Percentiles rank a stretch among this genome's conserved stretches.
Conservation (phyloP, 2,113 vertebrate genomes). For the Oreochromis niloticus region DNA sequence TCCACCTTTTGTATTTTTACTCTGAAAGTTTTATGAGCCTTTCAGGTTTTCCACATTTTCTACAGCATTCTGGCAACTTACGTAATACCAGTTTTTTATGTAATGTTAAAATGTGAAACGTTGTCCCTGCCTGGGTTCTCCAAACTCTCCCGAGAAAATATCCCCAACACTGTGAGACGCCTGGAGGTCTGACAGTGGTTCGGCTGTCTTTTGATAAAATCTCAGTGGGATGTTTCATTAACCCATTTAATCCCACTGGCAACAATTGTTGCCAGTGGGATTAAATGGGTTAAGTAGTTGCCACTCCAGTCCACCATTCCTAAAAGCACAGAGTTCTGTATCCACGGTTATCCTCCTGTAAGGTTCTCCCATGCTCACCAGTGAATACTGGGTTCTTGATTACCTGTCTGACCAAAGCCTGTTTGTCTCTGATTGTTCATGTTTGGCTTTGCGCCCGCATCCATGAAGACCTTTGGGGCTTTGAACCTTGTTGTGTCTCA, state of each 20-base stretch:
- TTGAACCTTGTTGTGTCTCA: background rate
- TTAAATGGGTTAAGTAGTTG: too few species aligned
- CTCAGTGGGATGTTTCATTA: background rate
- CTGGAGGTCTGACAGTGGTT: background rate
- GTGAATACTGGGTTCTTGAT: background rate
- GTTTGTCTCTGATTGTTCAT: background rate
- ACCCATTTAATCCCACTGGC: too few species aligned
- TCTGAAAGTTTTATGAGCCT: background rate
- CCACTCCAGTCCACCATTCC: fast-evolving
- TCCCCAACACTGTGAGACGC: background rate
- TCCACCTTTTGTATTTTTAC: background rate
- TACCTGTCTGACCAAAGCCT: fast-evolving
- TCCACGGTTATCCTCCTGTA: background rate
- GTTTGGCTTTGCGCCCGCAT: background rate
- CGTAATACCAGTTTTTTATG: background rate
- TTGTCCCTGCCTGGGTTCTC: background rate
- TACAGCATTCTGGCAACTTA: background rate
- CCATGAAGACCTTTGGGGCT: background rate
- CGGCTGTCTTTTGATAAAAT: background rate
- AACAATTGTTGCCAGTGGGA: too few species aligned
- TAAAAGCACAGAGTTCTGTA: fast-evolving
- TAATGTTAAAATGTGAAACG: background rate
- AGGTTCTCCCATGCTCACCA: background rate
- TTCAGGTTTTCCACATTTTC: background rate
- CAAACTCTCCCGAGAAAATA: background rate